Evolutionary conservation across 1,140 invertebrate genomes (phyloP).

Genomic region (Gonioctena quinquepunctata): DNA sequence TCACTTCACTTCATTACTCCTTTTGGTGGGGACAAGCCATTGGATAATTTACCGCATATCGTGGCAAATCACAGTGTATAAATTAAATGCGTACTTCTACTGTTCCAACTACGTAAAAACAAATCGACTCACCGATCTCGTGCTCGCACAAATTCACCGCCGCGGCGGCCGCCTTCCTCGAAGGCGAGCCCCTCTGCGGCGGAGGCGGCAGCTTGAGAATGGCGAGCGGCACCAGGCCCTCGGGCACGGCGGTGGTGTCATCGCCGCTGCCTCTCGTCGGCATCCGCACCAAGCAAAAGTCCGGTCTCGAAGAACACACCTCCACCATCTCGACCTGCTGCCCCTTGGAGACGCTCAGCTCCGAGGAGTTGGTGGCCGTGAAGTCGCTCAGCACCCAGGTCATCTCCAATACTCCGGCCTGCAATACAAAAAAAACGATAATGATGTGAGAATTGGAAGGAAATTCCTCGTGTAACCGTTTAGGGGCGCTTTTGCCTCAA

Average conservation of each 20-base stretch:
- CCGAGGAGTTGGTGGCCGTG: slow-evolving; percentile 70
- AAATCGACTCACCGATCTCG: slow-evolving; percentile 54
- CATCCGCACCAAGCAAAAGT: slow-evolving; percentile 68
- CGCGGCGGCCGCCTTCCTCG: slow-evolving; percentile 58
- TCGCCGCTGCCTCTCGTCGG: slow-evolving; percentile 62
- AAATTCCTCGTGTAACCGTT: no score
- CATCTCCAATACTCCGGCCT: slow-evolving; percentile 76
- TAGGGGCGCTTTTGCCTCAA: no score
- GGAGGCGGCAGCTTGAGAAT: slow-evolving; percentile 79
- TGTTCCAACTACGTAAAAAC: neutral
- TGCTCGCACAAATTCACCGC: slow-evolving; percentile 47
- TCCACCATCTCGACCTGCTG: slow-evolving; percentile 93
- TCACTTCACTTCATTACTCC: no score
- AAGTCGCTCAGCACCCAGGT: slow-evolving; percentile 87
- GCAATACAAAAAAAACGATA: slow-evolving; percentile 46
- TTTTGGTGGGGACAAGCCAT: no score
- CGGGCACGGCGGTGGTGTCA: slow-evolving; percentile 65
- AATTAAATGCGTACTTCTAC: no score
- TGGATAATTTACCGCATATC: no score
- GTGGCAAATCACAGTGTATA: no score
- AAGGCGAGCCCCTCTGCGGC: slow-evolving; percentile 64
- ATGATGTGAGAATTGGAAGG: no score
- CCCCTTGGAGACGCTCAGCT: slow-evolving; percentile 79
- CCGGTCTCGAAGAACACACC: slow-evolving; percentile 61
- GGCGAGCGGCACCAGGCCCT: slow-evolving; percentile 82